Evolutionary conservation across 2,797 vertebrate genomes (phyloP).

Genomic region (Columba guinea): DNA sequence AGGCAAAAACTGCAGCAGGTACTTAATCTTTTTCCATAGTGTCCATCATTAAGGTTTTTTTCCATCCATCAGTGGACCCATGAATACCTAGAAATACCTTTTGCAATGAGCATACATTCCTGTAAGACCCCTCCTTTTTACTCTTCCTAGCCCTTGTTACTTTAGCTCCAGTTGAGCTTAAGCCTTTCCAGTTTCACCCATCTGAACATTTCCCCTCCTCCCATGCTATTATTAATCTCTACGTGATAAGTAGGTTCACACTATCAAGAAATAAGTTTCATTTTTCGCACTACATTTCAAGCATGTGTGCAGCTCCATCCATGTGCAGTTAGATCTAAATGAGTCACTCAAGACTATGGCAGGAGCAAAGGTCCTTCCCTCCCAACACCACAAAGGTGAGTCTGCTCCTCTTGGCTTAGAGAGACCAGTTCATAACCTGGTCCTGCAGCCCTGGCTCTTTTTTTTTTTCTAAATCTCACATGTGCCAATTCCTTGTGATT

Average conservation of each 20-base stretch:
- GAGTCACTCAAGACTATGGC: background rate
- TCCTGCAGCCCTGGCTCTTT: background rate
- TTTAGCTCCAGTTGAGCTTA: background rate
- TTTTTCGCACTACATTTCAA: background rate
- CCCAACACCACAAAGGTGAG: background rate
- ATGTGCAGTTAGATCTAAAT: background rate
- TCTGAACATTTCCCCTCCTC: background rate
- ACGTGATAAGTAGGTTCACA: background rate
- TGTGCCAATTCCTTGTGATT: background rate
- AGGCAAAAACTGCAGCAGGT: background rate
- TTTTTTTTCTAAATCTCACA: background rate
- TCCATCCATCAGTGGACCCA: background rate
- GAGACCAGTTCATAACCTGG: background rate
- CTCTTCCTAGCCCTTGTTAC: background rate
- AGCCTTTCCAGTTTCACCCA: background rate
- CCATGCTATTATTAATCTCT: background rate
- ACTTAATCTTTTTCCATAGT: background rate
- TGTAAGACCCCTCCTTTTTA: background rate
- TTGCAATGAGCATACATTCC: background rate
- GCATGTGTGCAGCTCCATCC: background rate
- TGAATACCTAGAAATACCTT: background rate
- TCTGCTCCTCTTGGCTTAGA: background rate
- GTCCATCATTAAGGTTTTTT: background rate
- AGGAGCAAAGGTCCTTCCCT: background rate
- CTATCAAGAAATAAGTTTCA: background rate